Conservation (phyloP, 2,113 vertebrate genomes). For the Sceloporus tristichus region DNA sequence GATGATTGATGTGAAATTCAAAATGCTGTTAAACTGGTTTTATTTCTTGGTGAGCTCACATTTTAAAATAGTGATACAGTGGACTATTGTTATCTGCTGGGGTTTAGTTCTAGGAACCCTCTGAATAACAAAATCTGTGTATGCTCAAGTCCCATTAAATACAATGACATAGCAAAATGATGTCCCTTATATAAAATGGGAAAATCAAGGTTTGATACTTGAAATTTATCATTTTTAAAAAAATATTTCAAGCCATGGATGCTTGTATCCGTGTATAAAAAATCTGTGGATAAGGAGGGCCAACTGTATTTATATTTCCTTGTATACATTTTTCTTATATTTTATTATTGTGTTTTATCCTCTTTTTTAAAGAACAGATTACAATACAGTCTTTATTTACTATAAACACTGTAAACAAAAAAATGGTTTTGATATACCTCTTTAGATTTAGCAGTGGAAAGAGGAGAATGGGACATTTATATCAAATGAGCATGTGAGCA, state of each 20-base stretch:
- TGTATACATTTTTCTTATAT: neutral
- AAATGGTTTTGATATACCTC: neutral
- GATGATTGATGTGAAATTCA: neutral
- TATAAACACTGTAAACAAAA: neutral
- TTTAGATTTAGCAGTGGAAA: neutral
- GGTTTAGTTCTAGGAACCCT: too few relatives aligned
- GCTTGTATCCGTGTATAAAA: too few relatives aligned
- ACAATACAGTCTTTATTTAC: neutral
- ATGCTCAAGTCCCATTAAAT: too few relatives aligned
- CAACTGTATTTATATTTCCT: too few relatives aligned
- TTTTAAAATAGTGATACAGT: neutral
- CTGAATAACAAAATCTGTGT: too few relatives aligned
- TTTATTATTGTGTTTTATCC: neutral
- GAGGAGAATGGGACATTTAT: neutral
- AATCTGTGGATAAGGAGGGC: too few relatives aligned
- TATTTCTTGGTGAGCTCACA: neutral
- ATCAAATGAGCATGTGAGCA: neutral
- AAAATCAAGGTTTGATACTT: too few relatives aligned
- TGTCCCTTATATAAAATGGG: too few relatives aligned
- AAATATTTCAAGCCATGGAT: too few relatives aligned
- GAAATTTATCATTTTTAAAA: too few relatives aligned
- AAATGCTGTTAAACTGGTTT: neutral
- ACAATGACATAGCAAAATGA: too few relatives aligned
- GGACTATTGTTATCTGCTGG: too few relatives aligned
- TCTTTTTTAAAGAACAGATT: neutral